A percentile compares a stretch with the other conserved stretches of the same genome.
These are phyloP conservation scores for Drosophila littoralis DNA, from an alignment of 1,140 invertebrate genomes.

Conservation along the genomic window DNA sequence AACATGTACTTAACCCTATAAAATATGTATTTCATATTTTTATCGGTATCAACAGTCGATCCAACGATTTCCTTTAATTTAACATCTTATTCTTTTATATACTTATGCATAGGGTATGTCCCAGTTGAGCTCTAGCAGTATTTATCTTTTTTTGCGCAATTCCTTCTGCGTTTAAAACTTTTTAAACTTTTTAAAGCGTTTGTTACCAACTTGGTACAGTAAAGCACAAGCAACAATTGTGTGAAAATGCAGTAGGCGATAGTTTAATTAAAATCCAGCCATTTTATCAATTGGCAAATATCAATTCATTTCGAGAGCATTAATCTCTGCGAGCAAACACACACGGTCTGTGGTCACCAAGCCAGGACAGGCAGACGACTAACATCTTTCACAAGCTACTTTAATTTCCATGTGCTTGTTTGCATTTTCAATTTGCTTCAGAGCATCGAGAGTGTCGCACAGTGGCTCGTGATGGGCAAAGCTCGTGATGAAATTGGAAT, in stretches of 20 bases:
- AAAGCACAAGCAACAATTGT: slow-evolving; percentile 67
- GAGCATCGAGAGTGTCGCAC: slow-evolving; percentile 1
- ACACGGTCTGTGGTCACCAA: slow-evolving; percentile 21
- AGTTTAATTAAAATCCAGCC: slow-evolving; percentile 62
- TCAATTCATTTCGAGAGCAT: slow-evolving; percentile 66
- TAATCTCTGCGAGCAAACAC: slow-evolving; percentile 54
- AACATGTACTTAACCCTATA: not conserved
- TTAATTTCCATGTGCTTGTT: slow-evolving; percentile 70
- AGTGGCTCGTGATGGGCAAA: not conserved
- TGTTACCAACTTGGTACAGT: slow-evolving; percentile 29
- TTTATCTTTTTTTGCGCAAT: not conserved
- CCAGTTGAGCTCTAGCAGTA: not conserved
- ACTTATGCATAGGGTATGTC: not conserved
- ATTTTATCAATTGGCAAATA: slow-evolving; percentile 59
- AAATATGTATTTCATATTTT: not conserved
- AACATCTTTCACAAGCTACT: slow-evolving; percentile 58
- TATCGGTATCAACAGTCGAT: too few species aligned
- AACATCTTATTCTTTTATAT: not conserved
- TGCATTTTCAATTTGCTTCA: slow-evolving; percentile 58
- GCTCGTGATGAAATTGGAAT: not conserved
- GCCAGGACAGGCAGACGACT: slow-evolving; percentile 24
- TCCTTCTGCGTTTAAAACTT: slow-evolving; percentile 61
- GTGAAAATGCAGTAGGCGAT: slow-evolving; percentile 58
- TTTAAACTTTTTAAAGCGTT: slow-evolving; percentile 64
- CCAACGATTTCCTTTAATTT: too few species aligned